Evolutionary conservation across 2,797 vertebrate species (phyloP).

Genomic region (Sebastes melanostomus): DNA sequence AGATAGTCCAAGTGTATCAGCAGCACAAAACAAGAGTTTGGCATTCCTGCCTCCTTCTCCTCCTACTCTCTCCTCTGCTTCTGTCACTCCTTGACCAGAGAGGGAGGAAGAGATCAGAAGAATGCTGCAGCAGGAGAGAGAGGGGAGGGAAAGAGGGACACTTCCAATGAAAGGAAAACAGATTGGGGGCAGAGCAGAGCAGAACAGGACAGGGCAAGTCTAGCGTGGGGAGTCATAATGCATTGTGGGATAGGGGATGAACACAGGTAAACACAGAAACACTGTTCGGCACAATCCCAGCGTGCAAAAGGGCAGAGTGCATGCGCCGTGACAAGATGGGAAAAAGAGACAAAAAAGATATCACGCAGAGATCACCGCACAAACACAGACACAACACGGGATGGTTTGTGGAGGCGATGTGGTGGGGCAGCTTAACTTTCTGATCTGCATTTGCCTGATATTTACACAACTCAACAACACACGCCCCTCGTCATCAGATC

Average conservation of each 20-base stretch:
- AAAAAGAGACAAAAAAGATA: slow-evolving; percentile 31
- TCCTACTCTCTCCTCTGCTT: slow-evolving; percentile 40
- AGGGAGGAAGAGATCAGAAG: slow-evolving; percentile 57
- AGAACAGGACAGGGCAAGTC: slow-evolving; percentile 65
- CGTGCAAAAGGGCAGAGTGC: slow-evolving; percentile 42
- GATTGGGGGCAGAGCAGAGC: slow-evolving; percentile 56
- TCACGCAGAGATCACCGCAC: slow-evolving; percentile 23
- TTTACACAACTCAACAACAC: not conserved
- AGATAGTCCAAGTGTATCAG: slow-evolving; percentile 36
- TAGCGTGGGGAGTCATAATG: slow-evolving; percentile 51
- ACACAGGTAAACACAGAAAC: slow-evolving; percentile 65
- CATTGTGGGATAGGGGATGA: slow-evolving; percentile 55
- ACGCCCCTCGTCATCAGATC: not conserved
- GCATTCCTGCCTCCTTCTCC: slow-evolving; percentile 48
- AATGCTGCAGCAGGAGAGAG: slow-evolving; percentile 57
- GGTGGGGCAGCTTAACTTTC: not conserved
- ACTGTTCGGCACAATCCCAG: slow-evolving; percentile 65
- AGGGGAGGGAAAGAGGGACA: slow-evolving; percentile 49
- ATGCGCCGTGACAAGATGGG: slow-evolving; percentile 41
- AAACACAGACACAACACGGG: slow-evolving; percentile 45
- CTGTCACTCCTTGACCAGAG: slow-evolving; percentile 65
- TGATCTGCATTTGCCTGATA: slow-evolving; percentile 1
- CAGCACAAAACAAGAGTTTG: slow-evolving; percentile 14
- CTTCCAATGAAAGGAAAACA: slow-evolving; percentile 58
- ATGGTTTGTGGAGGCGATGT: not conserved